Base-by-base conservation (phyloP, 2,888 invertebrate species). In the Drosophila hamatofila region DNA sequence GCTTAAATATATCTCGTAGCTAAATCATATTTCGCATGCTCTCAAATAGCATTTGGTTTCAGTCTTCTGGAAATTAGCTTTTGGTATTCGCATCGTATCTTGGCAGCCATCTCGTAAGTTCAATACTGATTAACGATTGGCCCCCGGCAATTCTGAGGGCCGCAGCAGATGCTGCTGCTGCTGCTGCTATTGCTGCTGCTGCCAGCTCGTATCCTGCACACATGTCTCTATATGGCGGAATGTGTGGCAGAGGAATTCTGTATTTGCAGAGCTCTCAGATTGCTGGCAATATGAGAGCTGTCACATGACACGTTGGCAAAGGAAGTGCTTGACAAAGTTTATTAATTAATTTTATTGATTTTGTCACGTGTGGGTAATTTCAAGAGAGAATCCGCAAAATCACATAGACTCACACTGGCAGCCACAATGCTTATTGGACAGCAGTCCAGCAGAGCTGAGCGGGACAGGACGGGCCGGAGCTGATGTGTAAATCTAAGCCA, bases 271-370 rank as follows among this genome's bases (percentile, higher is more conserved):
- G 44, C 66, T 35, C 44, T 16, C 52, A 65, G 73, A 72, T 72
- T 64, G 58, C 64, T 63, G 73, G 67, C 67, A 63, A 74, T 85
- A 85, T 85, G 83, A 83, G 83, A 77, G 71, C 72, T 84, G 86
- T 83, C 81, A 85, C 75, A 85, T 69, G 88, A 81, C 72, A 70
- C 84, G 83, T 69, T 75, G 71, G 85, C 78, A 70, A 71, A 71
- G 88, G 84, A 82, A 82, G 83, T 82, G 75, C 87, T 80, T 73
- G 87, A 71, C 87, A 87, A 86, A 86, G 89, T 86, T 86, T 86
- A 88, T 86, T 86, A 86, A 86, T 86, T 86, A 86, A 88, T 88
- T 88, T 86, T 86, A 89, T 88, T 84, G 87, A 86, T 86, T 88
- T 88, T 88, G 89, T 88, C 86, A 86, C 86, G 89, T 86, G 84